Conservation (phyloP, 2,797 vertebrate species). For the Anas bahamensis region DNA sequence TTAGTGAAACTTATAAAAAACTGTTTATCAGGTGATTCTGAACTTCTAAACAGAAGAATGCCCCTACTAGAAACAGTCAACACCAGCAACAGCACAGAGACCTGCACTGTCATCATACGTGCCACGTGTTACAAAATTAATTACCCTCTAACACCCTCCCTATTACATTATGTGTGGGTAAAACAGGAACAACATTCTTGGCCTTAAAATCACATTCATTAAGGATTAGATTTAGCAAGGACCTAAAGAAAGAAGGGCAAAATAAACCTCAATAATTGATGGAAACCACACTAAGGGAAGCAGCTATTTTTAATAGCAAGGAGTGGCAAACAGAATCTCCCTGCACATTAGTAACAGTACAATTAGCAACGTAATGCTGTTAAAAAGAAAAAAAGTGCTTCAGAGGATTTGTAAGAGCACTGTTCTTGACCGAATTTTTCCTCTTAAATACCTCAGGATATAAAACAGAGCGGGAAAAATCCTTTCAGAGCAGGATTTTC, state of each 20-base stretch:
- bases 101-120: background rate
- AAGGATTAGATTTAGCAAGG: conserved; percentile 2
- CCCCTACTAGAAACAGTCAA: background rate
- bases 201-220: background rate
- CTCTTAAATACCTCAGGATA: background rate
- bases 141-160: background rate
- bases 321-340: background rate
- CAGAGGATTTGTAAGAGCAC: background rate
- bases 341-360: background rate
- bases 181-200: conserved; percentile 13
- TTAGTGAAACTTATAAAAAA: background rate
- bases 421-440: background rate
- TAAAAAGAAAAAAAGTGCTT: background rate
- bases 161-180: background rate
- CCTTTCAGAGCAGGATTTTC: background rate
- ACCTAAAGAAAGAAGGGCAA: background rate
- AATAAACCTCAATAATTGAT: background rate
- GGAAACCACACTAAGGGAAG: background rate
- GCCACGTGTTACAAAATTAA: background rate
- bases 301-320: background rate
- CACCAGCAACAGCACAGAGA: background rate
- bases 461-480: background rate
- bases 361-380: background rate
- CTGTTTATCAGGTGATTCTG: background rate
- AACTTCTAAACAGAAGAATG: background rate